These are phyloP conservation scores for Lepeophtheirus nordmannii DNA, from an alignment of 2,888 invertebrate genomes.

Conservation along the genomic window DNA sequence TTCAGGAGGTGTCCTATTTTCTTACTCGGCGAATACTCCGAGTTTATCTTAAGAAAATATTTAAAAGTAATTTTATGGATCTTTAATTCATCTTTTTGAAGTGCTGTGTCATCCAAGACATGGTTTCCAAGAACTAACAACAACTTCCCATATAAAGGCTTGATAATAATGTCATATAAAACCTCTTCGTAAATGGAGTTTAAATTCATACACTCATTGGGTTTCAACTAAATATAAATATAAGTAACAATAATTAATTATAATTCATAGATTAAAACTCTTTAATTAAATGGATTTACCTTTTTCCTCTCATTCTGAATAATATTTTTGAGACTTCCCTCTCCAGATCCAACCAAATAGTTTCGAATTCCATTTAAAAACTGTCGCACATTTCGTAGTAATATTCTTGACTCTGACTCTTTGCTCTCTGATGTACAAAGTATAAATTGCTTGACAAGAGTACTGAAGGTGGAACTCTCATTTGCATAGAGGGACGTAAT, in stretches of 20 bases:
- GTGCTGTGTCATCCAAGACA: not conserved
- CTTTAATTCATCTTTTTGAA: not conserved
- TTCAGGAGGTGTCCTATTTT: not conserved
- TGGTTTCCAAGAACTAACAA: not conserved
- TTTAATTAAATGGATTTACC: too few species aligned
- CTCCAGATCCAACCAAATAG: constrained; percentile 87
- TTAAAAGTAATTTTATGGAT: not conserved
- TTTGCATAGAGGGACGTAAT: not conserved
- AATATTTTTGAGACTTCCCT: constrained; percentile 75
- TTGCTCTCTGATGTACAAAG: constrained; percentile 75
- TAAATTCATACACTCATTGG: constrained; percentile 45
- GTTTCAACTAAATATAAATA: not conserved
- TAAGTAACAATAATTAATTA: not conserved
- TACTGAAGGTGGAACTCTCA: not conserved
- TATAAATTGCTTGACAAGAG: not conserved
- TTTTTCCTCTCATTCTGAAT: constrained; percentile 69
- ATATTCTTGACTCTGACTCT: constrained; percentile 69
- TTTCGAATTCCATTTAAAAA: constrained; percentile 99
- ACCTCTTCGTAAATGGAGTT: constrained; percentile 89
- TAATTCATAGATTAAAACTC: too few species aligned
- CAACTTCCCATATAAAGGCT: constrained; percentile 39
- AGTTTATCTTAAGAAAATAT: not conserved
- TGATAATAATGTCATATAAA: constrained; percentile 75
- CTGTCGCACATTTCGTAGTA: constrained; percentile 53
- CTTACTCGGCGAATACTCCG: not conserved